These are phyloP conservation scores for Caerostris extrusa DNA, from an alignment of 1,140 invertebrate genomes.

Conservation along the genomic window DNA sequence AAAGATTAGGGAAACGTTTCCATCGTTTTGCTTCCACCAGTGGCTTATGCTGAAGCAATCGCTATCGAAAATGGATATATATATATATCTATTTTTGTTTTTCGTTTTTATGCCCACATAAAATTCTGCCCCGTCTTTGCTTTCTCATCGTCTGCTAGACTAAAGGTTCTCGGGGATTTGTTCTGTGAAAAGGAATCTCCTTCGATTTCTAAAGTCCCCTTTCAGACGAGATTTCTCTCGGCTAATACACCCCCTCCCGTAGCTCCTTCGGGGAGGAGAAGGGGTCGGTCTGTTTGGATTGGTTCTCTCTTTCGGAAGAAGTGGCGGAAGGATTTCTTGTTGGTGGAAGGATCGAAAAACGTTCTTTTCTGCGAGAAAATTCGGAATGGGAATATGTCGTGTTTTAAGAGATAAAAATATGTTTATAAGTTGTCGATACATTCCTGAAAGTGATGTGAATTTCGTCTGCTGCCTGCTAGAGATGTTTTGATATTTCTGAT, in stretches of 20 bases:
- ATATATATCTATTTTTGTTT: not conserved
- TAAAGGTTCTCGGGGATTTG: not conserved
- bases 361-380: not conserved
- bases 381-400: not conserved
- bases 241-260: constrained; percentile 6
- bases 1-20: not conserved
- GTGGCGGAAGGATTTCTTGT: not conserved
- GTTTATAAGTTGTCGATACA: not conserved
- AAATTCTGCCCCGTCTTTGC: not conserved
- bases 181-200: not conserved
- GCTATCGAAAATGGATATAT: constrained; percentile 22
- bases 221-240: not conserved
- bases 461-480: not conserved
- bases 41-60: not conserved
- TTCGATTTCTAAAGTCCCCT: constrained; percentile 14
- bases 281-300: not conserved
- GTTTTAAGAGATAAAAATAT: constrained; percentile 15
- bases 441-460: not conserved
- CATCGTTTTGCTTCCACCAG: not conserved
- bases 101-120: not conserved
- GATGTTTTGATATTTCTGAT: too few species aligned
- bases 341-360: not conserved
- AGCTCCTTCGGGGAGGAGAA: not conserved
- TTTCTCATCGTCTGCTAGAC: not conserved
- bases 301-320: not conserved